Conservation (phyloP, 2,888 invertebrate genomes). For the Auanema sp. region DNA sequence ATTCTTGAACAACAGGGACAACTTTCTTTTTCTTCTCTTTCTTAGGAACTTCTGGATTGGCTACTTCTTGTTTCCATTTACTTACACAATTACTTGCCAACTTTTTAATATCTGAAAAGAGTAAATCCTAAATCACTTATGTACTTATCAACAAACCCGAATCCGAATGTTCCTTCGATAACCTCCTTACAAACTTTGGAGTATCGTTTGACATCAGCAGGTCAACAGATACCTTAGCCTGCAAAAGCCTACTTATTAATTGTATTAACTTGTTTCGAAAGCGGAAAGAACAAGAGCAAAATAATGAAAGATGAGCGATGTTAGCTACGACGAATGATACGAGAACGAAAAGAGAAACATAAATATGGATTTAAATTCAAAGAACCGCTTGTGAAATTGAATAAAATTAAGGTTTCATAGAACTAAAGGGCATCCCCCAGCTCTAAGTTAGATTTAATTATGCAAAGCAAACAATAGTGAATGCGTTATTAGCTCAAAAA, state of each 20-base stretch:
- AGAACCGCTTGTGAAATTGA: too few relatives aligned
- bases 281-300: too few relatives aligned
- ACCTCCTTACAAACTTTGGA: conserved; percentile 85
- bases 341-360: too few relatives aligned
- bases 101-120: conserved; percentile 13
- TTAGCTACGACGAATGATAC: too few relatives aligned
- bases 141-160: conserved; percentile 8
- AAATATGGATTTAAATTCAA: too few relatives aligned
- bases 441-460: too few relatives aligned
- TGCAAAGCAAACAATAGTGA: too few relatives aligned
- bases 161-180: conserved; percentile 70
- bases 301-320: too few relatives aligned
- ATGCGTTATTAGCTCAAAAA: too few relatives aligned
- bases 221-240: conserved; percentile 77
- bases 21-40: conserved; percentile 12
- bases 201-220: conserved; percentile 86
- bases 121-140: not conserved
- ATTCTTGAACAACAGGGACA: conserved; percentile 1
- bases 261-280: too few relatives aligned
- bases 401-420: too few relatives aligned
- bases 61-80: conserved; percentile 20
- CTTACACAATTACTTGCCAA: conserved; percentile 11
- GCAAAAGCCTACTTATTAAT: not conserved
- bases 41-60: conserved; percentile 3
- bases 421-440: too few relatives aligned